phyloP scores from a whole-genome alignment of 2,113 vertebrate species.

The Steatornis caripensis region DNA sequence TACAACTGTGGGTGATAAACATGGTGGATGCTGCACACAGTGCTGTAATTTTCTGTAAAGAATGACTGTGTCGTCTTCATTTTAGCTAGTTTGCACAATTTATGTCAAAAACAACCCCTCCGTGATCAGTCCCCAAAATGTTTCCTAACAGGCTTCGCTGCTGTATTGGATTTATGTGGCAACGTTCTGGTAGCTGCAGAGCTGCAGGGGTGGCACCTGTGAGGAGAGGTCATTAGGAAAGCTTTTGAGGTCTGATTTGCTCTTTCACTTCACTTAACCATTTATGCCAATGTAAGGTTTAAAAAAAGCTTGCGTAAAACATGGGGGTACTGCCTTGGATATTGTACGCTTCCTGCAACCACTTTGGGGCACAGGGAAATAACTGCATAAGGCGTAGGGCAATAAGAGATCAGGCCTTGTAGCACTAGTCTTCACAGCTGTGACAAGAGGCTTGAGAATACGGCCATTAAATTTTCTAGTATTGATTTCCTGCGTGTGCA shows the following conservation, averaged over 20 bases:
- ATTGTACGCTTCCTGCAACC: background rate
- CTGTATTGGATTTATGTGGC: rapidly evolving
- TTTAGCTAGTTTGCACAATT: background rate
- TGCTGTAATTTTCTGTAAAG: background rate
- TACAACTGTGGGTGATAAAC: background rate
- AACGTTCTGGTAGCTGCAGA: background rate
- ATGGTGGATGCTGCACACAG: background rate
- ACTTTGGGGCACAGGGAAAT: background rate
- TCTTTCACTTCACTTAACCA: background rate
- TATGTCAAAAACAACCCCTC: rapidly evolving
- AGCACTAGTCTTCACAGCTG: background rate
- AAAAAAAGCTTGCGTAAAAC: background rate
- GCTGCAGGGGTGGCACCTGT: background rate
- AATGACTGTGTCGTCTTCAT: background rate
- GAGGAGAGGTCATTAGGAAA: background rate
- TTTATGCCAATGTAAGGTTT: background rate
- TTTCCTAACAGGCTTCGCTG: background rate
- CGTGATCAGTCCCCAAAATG: too few species aligned
- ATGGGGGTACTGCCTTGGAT: background rate
- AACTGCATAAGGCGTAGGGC: rapidly evolving
- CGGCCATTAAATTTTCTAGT: rapidly evolving
- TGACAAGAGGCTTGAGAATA: background rate
- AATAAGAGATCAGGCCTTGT: background rate
- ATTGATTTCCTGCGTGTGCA: background rate
- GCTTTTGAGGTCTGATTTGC: background rate